Evolutionary conservation across 2,113 vertebrate genomes (phyloP), one percentile per base, ranked within the genome.

Genomic region (Galbula dea): DNA sequence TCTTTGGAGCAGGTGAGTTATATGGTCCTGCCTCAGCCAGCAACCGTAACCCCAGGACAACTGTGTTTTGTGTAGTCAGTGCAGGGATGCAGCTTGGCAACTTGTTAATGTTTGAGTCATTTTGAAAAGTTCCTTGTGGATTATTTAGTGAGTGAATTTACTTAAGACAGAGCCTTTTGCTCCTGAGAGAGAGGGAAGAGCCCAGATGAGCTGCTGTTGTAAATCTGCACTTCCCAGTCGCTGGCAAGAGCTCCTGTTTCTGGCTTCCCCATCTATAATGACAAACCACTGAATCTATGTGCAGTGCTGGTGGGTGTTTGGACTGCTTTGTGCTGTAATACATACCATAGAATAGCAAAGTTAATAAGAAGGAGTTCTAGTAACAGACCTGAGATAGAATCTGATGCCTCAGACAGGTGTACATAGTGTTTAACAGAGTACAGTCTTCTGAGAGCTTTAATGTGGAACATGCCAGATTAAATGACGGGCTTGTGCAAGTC

Each of bases 141-240:
- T 97, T 97, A 83, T 95, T 95, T 95, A 89, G 81, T 30, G 43
- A 88, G 54, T 34, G 59, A 80, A 65, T 94, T 95, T 93, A 91
- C 89, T 94, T 73, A 84, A 92, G 71, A 74, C 36, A 68, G 48
- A 94, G 67, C 36, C 41, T 81, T 88, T 87, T 86, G 43, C 62
- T 95, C 26, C 83, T 88, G 54, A 51, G 85, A 62, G 84, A 65
- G 71, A 84, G 71, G 74, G 78, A 69, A 68, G 78, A 82, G 45
- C n/a, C n/a, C 0, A 0, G 24, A 34, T 0, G 0, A 79, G 51
- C 43, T 2, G 3, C 66, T 92, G 61, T 2, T 83, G 34, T 91
- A 66, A 88, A 94, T 91, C 52, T 67, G 21, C 0, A 1, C 43
- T 80, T 93, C 46, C 67, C 51, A 34, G 54, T 32, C 0, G 2